Evolutionary conservation across 1,140 invertebrate genomes (phyloP).

Genomic region (Agrypnia vestita): DNA sequence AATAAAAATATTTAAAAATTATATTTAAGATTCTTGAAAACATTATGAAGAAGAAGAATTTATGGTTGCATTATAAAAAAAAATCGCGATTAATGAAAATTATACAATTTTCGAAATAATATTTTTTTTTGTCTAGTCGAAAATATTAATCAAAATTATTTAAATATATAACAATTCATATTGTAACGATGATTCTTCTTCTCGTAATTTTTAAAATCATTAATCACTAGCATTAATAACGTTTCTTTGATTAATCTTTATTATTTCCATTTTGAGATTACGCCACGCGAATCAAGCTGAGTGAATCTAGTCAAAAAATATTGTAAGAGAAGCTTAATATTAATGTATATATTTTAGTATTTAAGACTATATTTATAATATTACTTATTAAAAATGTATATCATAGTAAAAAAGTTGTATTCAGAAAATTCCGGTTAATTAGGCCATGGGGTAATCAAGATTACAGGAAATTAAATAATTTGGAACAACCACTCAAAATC

Average conservation of each 20-base stretch:
- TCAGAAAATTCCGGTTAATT: neutral
- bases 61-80: no score
- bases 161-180: neutral
- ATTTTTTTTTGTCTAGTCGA: neutral
- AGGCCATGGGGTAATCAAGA: no score
- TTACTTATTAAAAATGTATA: neutral
- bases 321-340: neutral
- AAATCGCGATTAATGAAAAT: neutral
- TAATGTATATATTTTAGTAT: neutral
- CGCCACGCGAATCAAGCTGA: slow-evolving; percentile 1
- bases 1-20: no score
- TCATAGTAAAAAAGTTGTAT: neutral
- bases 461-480: neutral
- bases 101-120: neutral
- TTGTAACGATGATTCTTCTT: neutral
- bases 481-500: neutral
- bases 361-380: neutral
- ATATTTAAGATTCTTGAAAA: no score
- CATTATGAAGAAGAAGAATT: no score
- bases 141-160: neutral
- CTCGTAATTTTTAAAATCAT: neutral
- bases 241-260: neutral
- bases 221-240: neutral
- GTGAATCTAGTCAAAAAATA: slow-evolving; percentile 29
- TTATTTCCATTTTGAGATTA: slow-evolving; percentile 12